Percentiles rank a stretch among this genome's conserved stretches.
These are phyloP conservation scores for Palythoa grandiflora DNA, from an alignment of 92 coral and sea anemone species.

Conservation along the genomic window DNA sequence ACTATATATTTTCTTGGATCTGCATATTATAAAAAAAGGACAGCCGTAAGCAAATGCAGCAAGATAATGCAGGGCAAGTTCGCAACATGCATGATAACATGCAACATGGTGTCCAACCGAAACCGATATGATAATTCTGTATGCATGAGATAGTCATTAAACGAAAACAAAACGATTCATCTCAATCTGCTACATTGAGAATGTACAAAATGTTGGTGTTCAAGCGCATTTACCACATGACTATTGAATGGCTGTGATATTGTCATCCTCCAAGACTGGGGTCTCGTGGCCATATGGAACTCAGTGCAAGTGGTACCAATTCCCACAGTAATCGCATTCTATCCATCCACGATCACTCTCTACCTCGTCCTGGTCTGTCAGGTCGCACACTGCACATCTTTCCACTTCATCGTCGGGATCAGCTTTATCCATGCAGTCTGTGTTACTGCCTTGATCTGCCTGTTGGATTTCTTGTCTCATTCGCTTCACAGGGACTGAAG, in stretches of 20 bases:
- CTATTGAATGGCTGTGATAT: neutral
- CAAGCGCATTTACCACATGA: too few relatives aligned
- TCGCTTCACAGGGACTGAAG: constrained; percentile 14
- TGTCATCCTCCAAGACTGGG: constrained; percentile 24
- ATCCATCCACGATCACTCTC: constrained; percentile 36
- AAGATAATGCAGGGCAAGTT: constrained; percentile 14
- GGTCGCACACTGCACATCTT: constrained; percentile 26
- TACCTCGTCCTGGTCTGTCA: constrained; percentile 27
- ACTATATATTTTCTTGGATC: constrained; percentile 8
- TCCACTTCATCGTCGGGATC: constrained; percentile 10
- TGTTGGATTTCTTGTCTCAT: neutral
- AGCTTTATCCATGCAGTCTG: neutral
- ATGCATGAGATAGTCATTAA: constrained; percentile 1
- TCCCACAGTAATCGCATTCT: constrained; percentile 19
- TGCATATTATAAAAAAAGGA: too few relatives aligned
- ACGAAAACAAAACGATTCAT: neutral
- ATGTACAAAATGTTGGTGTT: too few relatives aligned
- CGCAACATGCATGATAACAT: too few relatives aligned
- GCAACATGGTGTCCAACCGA: neutral
- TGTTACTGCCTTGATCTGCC: neutral
- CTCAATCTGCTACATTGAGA: neutral
- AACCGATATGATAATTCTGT: neutral
- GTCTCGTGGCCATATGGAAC: constrained; percentile 33
- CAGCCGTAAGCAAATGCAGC: too few relatives aligned
- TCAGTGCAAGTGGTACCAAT: constrained; percentile 27